Evolutionary conservation across 2,888 invertebrate species (phyloP), one percentile per base, ranked within the genome.

Genomic region (Cephus runcator): DNA sequence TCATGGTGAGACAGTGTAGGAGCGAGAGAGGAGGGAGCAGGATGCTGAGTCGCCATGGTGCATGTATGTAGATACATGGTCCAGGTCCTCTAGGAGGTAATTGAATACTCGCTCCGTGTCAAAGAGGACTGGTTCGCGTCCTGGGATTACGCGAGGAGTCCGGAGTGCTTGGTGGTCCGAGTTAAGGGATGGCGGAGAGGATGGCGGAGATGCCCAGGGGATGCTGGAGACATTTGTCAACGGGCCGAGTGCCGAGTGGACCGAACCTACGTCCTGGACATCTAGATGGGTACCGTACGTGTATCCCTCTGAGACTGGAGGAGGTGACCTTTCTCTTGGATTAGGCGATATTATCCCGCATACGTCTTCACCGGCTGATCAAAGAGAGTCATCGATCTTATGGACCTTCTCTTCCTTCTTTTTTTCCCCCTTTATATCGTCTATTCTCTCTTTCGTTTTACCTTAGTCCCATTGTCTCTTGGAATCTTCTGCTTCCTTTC

Each of bases 141-240:
- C 79, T 79, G 77, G 82, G 85, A 85, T 86, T 86, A 85, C 80
- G 71, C 71, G 31, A 71, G 73, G 33, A 36, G 77, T 73, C 76
- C 69, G 75, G 68, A 31, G 69, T 74, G 36, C 15, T 79, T 79
- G 79, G 77, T 83, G 81, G 83, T 78, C 79, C 84, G 83, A 82
- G 85, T 83, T 85, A 85, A 84, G 85, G 86, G 86, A 85, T 84
- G 85, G 84, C 75, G 80, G 74, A 75, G 83, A 33, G 79, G 79
- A 78, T 81, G 80, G 81, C 76, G 80, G 83, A 79, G 83, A 83
- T 83, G 83, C 88, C 88, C 89, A 84, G 79, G 88, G 89, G 89
- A 89, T 86, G 89, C 85, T 69, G 87, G 86, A 88, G 90, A 91
- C 91, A 91, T 91, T 91, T 91, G 91, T 91, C 91, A 91, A 90